Percentiles rank a stretch among this genome's conserved stretches.
Evolutionary conservation across 2,888 invertebrate genomes (phyloP).

Genomic region (Philaethria dido): DNA sequence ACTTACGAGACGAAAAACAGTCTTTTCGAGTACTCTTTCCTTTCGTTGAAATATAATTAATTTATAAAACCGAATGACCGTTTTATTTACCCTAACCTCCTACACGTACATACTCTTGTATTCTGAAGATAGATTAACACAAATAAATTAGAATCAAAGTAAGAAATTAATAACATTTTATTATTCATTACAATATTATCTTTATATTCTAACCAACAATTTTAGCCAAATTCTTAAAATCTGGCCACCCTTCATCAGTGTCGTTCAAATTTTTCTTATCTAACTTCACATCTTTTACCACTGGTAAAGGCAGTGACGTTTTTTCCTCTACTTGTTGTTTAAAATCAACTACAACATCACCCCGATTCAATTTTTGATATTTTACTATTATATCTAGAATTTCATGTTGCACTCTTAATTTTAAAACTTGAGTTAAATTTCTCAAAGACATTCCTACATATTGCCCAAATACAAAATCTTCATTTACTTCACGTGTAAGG

Average conservation of each 20-base stretch:
- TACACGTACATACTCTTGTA: no score
- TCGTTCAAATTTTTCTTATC: conserved; percentile 62
- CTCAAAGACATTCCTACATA: conserved; percentile 70
- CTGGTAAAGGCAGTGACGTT: conserved; percentile 15
- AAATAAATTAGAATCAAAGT: no score
- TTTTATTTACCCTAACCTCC: no score
- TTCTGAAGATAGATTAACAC: no score
- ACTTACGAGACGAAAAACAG: no score
- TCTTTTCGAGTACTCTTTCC: no score
- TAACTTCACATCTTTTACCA: conserved; percentile 51
- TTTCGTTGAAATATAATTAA: no score
- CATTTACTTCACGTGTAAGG: conserved; percentile 63
- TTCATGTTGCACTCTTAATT: conserved; percentile 71
- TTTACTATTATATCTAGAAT: conserved; percentile 69
- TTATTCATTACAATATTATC: not conserved
- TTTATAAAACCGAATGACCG: no score
- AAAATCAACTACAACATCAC: conserved; percentile 29
- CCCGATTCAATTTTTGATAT: conserved; percentile 49
- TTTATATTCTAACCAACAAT: conserved; percentile 59
- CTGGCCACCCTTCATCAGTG: conserved; percentile 73
- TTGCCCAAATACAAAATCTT: conserved; percentile 78
- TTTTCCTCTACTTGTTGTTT: conserved; percentile 23
- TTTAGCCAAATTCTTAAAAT: conserved; percentile 71
- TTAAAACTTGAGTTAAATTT: conserved; percentile 62
- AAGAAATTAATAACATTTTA: not conserved